phyloP scores from a whole-genome alignment of 2,888 invertebrate species.

The Lobophora halterata region DNA sequence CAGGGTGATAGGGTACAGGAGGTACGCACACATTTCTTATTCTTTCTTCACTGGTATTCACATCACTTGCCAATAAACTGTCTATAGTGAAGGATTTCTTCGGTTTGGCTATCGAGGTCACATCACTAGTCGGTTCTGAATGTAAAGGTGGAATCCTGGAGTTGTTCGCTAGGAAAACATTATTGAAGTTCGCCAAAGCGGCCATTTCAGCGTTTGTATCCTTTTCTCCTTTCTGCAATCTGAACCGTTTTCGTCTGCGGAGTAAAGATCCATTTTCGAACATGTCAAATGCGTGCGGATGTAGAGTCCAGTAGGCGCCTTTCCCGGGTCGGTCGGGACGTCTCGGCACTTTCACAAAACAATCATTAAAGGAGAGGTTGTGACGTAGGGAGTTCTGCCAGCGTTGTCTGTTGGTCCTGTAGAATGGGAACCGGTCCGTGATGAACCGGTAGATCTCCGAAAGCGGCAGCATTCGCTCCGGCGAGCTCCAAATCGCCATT shows the following conservation, averaged over 20 bases:
- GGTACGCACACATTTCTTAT: constrained; percentile 39
- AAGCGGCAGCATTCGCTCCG: constrained; percentile 95
- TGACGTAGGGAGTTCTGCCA: constrained; percentile 93
- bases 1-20: constrained; percentile 38
- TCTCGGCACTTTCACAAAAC: constrained; percentile 94
- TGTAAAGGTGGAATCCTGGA: constrained; percentile 43
- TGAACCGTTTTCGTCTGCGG: constrained; percentile 90
- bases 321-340: constrained; percentile 90
- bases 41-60: constrained; percentile 45
- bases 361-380: constrained; percentile 97
- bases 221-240: constrained; percentile 69
- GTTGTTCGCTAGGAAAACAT: constrained; percentile 76
- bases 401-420: constrained; percentile 92
- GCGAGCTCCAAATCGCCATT: constrained; percentile 98
- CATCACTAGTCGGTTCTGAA: constrained; percentile 25
- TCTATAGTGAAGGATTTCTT: constrained; percentile 91
- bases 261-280: constrained; percentile 94
- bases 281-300: constrained; percentile 91
- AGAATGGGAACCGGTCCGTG: constrained; percentile 94
- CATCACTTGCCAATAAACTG: constrained; percentile 89
- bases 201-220: constrained; percentile 81
- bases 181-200: constrained; percentile 83
- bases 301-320: constrained; percentile 92
- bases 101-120: constrained; percentile 54
- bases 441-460: constrained; percentile 86